A percentile compares a stretch with the other conserved stretches of the same genome.
Evolutionary conservation across 1,140 invertebrate species (phyloP).

Genomic region (Anadara kagoshimensis): DNA sequence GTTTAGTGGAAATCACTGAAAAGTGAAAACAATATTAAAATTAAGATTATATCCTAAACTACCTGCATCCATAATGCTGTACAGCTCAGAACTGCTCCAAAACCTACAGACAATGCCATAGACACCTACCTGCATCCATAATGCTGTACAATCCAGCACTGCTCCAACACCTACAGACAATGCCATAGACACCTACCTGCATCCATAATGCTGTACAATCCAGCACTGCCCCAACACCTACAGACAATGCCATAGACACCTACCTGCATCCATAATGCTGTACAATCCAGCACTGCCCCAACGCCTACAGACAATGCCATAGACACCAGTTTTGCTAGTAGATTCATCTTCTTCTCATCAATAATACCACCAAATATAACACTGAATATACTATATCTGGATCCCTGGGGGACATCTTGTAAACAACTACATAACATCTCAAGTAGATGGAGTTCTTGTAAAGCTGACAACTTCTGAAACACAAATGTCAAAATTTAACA

Average conservation of each 20-base stretch:
- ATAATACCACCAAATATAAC: constrained; percentile 64
- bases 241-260: neutral
- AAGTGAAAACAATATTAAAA: too few relatives aligned
- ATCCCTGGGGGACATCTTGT: constrained; percentile 55
- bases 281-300: constrained; percentile 63
- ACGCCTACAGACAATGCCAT: constrained; percentile 64
- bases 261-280: constrained; percentile 70
- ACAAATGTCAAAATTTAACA: neutral
- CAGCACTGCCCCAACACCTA: constrained; percentile 49
- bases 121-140: too few relatives aligned
- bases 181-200: too few relatives aligned
- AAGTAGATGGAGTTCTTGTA: constrained; percentile 64
- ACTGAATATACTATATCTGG: constrained; percentile 59
- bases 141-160: too few relatives aligned
- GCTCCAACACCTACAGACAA: too few relatives aligned
- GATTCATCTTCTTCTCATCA: constrained; percentile 50
- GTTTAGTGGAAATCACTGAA: too few relatives aligned
- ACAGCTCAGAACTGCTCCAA: too few relatives aligned
- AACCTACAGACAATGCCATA: too few relatives aligned
- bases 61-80: too few relatives aligned
- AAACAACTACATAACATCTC: constrained; percentile 64
- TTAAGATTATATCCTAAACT: too few relatives aligned
- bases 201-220: constrained; percentile 68
- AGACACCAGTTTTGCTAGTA: constrained; percentile 66
- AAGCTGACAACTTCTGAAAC: constrained; percentile 59